Evolutionary conservation across 1,140 invertebrate genomes (phyloP).

Genomic region (Pseudomyrmex dendroicus): DNA sequence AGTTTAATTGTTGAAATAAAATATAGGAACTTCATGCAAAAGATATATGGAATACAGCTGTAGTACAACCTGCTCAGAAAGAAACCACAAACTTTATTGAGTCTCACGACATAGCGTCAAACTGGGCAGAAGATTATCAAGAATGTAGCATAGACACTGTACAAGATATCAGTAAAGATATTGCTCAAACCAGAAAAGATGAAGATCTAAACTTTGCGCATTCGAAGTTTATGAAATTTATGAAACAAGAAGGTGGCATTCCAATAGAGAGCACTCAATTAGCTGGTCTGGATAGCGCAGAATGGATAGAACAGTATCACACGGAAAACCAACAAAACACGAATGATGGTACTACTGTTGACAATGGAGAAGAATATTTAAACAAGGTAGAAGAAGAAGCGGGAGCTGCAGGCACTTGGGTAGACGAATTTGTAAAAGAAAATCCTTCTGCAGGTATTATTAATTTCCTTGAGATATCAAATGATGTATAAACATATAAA

Average conservation of each 20-base stretch:
- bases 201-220: constrained; percentile 90
- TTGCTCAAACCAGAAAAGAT: constrained; percentile 83
- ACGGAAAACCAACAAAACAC: constrained; percentile 67
- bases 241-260: constrained; percentile 90
- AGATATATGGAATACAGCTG: constrained; percentile 81
- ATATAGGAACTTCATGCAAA: constrained; percentile 80
- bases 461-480: not conserved
- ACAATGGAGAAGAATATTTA: constrained; percentile 77
- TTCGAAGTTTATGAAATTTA: constrained; percentile 94
- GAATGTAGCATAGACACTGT: constrained; percentile 83
- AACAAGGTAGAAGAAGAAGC: constrained; percentile 77
- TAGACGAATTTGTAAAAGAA: constrained; percentile 79
- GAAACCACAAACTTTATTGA: constrained; percentile 64
- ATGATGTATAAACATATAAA: not conserved
- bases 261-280: constrained; percentile 82
- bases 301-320: constrained; percentile 84
- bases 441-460: constrained; percentile 64
- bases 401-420: constrained; percentile 77
- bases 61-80: constrained; percentile 59
- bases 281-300: constrained; percentile 78
- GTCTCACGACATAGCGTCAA: constrained; percentile 83
- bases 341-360: constrained; percentile 72
- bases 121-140: constrained; percentile 88
- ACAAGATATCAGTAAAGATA: constrained; percentile 64
- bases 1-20: constrained; percentile 27